Percentiles rank a stretch among this genome's conserved stretches.
Evolutionary conservation across 2,113 vertebrate species (phyloP).

Genomic region (Clarias gariepinus): DNA sequence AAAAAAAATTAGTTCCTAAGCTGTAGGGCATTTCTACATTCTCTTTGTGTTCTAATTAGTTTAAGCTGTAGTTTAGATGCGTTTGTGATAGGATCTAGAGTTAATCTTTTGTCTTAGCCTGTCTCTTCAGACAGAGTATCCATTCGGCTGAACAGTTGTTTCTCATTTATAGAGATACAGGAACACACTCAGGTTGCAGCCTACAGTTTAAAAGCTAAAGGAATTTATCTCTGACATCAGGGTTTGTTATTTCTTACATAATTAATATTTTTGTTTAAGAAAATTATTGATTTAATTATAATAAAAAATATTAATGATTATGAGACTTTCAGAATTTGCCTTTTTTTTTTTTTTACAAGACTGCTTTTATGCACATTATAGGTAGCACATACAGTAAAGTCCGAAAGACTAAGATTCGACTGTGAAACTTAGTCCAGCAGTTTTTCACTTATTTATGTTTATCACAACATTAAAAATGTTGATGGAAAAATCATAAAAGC

Average conservation of each 20-base stretch:
- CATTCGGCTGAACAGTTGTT: background rate
- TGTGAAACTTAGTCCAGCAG: background rate
- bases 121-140: background rate
- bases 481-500: background rate
- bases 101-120: background rate
- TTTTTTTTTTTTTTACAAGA: background rate
- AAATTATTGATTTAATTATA: background rate
- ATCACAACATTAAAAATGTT: too few species aligned
- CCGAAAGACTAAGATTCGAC: background rate
- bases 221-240: background rate
- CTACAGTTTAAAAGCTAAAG: background rate
- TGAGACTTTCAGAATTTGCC: background rate
- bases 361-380: background rate
- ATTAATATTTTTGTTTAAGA: background rate
- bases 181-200: background rate
- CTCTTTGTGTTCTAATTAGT: background rate
- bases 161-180: slow-evolving; percentile 8
- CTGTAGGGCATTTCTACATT: background rate
- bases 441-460: background rate
- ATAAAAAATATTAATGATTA: background rate
- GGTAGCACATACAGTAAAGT: background rate
- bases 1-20: background rate
- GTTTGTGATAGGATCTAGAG: background rate
- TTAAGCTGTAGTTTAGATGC: background rate
- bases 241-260: background rate